phyloP scores from a whole-genome alignment of 2,888 invertebrate genomes.

The Erebia aethiops region DNA sequence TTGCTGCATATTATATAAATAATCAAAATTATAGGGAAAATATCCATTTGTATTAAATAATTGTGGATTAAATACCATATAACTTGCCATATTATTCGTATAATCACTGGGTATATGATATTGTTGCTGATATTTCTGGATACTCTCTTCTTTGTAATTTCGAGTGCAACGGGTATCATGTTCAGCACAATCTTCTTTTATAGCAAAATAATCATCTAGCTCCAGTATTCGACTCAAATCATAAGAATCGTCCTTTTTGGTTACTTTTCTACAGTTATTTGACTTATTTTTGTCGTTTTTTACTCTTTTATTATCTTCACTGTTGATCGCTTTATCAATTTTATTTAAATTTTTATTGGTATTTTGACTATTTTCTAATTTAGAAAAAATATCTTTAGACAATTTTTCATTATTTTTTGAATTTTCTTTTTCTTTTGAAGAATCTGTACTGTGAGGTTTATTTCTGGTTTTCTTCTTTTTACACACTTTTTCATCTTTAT shows the following conservation, averaged over 20 bases:
- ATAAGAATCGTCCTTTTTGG: not conserved
- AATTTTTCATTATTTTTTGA: not conserved
- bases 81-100: slow-evolving; percentile 31
- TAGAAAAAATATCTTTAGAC: not conserved
- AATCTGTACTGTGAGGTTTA: not conserved
- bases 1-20: slow-evolving; percentile 42
- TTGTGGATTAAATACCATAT: slow-evolving; percentile 23
- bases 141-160: slow-evolving; percentile 20
- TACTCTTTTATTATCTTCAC: not conserved
- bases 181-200: slow-evolving; percentile 35
- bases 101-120: slow-evolving; percentile 27
- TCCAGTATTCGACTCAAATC: not conserved
- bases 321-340: not conserved
- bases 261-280: not conserved
- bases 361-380: not conserved
- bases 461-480: not conserved
- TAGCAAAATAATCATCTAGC: slow-evolving; percentile 31
- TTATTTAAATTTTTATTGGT: not conserved
- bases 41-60: slow-evolving; percentile 9
- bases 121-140: slow-evolving; percentile 23
- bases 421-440: not conserved
- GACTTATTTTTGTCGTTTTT: not conserved
- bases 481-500: not conserved
- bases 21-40: slow-evolving; percentile 43
- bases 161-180: slow-evolving; percentile 35